phyloP scores from a whole-genome alignment of 2,113 vertebrate genomes.

The Hyperopisus bebe region DNA sequence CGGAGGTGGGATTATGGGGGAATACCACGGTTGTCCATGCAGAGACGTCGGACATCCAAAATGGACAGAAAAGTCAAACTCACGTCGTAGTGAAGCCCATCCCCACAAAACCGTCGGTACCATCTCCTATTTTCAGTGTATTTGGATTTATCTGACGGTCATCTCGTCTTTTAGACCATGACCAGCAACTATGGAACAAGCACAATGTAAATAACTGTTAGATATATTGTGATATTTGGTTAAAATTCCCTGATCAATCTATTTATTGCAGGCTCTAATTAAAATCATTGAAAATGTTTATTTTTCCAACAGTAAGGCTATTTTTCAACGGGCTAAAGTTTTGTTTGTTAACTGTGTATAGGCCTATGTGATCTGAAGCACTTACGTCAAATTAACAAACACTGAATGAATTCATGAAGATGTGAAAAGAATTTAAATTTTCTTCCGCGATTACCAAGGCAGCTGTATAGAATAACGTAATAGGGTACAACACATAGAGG shows the following conservation, averaged over 20 bases:
- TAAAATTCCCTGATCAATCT: neutral
- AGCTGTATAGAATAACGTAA: neutral
- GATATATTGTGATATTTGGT: constrained; percentile 5
- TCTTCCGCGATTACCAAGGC: neutral
- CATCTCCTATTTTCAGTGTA: constrained; percentile 80
- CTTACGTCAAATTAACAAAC: constrained; percentile 15
- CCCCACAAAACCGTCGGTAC: constrained; percentile 79
- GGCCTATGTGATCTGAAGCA: constrained; percentile 13
- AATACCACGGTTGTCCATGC: constrained; percentile 49
- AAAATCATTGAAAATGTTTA: neutral
- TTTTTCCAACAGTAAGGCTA: neutral
- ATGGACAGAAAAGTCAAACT: constrained; percentile 67
- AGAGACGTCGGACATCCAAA: constrained; percentile 60
- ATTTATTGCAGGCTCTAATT: constrained; percentile 15
- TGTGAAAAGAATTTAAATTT: neutral
- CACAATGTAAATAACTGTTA: constrained; percentile 15
- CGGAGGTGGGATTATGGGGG: constrained; percentile 69
- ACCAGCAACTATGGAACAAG: neutral
- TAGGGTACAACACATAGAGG: neutral
- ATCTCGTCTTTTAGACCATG: neutral
- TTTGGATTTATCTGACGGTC: constrained; percentile 80
- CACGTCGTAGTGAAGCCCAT: constrained; percentile 94
- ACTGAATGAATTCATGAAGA: neutral
- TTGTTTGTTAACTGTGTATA: neutral
- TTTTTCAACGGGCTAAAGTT: neutral